Evolutionary conservation across 2,113 vertebrate species (phyloP).

Genomic region (Miniopterus natalensis): DNA sequence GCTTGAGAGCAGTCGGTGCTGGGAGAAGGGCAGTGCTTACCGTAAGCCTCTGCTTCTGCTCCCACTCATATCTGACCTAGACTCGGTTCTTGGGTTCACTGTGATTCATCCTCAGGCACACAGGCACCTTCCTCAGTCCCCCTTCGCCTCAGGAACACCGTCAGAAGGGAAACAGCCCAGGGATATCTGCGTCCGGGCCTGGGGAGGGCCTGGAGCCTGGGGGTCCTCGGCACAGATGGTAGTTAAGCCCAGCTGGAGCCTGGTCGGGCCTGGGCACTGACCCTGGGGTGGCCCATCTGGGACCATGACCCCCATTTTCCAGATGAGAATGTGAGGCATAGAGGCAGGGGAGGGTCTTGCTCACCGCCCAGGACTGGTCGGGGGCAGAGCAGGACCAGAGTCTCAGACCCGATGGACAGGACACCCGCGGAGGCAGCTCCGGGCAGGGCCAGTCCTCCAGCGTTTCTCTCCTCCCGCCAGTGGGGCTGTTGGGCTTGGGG

Average conservation of each 20-base stretch:
- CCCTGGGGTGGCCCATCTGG: neutral
- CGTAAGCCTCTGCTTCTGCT: conserved; percentile 72
- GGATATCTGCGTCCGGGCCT: neutral
- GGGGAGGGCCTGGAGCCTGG: accelerated
- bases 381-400: neutral
- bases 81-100: conserved; percentile 57
- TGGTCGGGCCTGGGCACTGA: accelerated
- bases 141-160: neutral
- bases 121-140: neutral
- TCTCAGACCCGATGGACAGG: accelerated
- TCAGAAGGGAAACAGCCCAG: neutral
- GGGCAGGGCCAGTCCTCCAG: neutral
- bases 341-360: neutral
- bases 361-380: neutral
- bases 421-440: neutral
- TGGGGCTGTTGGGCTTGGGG: neutral
- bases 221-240: neutral
- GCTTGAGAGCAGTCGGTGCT: conserved; percentile 77
- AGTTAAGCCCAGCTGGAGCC: neutral
- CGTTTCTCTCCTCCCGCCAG: neutral
- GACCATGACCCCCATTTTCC: neutral
- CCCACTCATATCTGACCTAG: conserved; percentile 84
- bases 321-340: neutral
- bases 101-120: conserved; percentile 82
- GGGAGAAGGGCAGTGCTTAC: conserved; percentile 75